phyloP scores from a whole-genome alignment of 2,113 vertebrate species.

The Furnarius figulus region DNA sequence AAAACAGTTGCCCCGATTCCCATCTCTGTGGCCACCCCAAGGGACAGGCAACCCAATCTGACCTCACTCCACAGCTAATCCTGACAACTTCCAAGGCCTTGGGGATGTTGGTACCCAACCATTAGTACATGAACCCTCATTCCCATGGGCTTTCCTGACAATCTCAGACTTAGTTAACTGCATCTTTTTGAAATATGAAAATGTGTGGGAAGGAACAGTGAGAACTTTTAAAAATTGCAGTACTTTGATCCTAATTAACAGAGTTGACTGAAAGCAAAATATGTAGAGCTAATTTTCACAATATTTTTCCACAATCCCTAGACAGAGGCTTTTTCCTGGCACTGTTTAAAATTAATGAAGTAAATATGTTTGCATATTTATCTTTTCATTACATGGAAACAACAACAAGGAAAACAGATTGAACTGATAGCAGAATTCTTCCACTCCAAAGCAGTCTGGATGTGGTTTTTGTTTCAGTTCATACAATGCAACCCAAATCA shows the following conservation, averaged over 20 bases:
- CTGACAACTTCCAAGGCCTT: background rate
- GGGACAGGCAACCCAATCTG: background rate
- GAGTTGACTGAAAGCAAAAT: slow-evolving; percentile 63
- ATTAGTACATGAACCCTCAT: background rate
- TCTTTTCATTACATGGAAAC: slow-evolving; percentile 60
- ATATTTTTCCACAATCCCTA: slow-evolving; percentile 61
- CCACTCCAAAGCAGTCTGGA: slow-evolving; percentile 21
- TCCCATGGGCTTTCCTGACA: background rate
- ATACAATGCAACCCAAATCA: background rate
- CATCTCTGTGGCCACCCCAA: background rate
- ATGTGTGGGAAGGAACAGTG: slow-evolving; percentile 43
- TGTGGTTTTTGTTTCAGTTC: slow-evolving; percentile 21
- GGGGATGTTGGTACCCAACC: background rate
- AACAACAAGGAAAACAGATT: slow-evolving; percentile 62
- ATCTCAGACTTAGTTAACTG: slow-evolving; percentile 15
- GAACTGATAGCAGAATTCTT: slow-evolving; percentile 36
- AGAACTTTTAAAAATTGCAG: slow-evolving; percentile 52
- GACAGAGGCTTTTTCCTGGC: slow-evolving; percentile 55
- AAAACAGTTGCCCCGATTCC: background rate
- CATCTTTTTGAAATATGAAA: slow-evolving; percentile 33
- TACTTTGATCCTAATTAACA: slow-evolving; percentile 69
- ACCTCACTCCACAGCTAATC: background rate
- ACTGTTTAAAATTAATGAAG: slow-evolving; percentile 69
- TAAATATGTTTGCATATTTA: slow-evolving; percentile 71
- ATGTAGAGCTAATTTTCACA: slow-evolving; percentile 61